Evolutionary conservation across 1,140 invertebrate species (phyloP), one percentile per base, ranked within the genome.

Genomic region (Camponotus vicinus): DNA sequence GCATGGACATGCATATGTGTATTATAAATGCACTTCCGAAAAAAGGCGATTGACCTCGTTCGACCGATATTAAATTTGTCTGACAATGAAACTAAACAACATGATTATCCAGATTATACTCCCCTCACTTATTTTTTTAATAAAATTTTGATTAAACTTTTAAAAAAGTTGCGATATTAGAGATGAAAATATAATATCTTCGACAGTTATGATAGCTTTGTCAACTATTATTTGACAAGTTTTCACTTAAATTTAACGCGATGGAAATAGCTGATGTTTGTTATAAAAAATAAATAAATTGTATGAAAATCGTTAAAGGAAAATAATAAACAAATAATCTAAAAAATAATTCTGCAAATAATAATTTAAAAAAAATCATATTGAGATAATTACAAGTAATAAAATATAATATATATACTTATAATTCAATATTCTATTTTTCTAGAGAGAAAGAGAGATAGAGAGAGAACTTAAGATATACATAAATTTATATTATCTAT

Each of bases 21-120:
- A 82, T 82, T 61, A 73, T 73, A 61, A 73, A 82, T 73, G 40
- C n/a, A 27, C 66, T 15, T 11, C 32, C 42, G 37, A 55, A 80
- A 32, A 82, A 49, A 32, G 52, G 49, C 49, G 78, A 83, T 42
- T 67, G 57, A 88, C 69, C 86, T 21, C 63, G 1, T 13, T 18
- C 55, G 52, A 59, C 27, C 69, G 85, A 82, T 86, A 82, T 42
- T 73, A n/a, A 79, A 67, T 70, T 63, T 42, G 40, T 66, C 55
- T 18, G 27, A 59, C 27, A 59, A 55, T 7, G 9, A 13, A 34
- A 67, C 27, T 27, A 27, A 27, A 27, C 37, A 32, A 55, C 34
- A 18, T 45, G 18, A 80, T 80, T 80, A 80, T 80, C 4, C 21
- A 32, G n/a, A 70, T 80, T 79, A 55, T 18, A 9, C 57, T 8